Evolutionary conservation across 2,888 invertebrate species (phyloP), one percentile per base, ranked within the genome.

Genomic region (Strigamia maritima): DNA sequence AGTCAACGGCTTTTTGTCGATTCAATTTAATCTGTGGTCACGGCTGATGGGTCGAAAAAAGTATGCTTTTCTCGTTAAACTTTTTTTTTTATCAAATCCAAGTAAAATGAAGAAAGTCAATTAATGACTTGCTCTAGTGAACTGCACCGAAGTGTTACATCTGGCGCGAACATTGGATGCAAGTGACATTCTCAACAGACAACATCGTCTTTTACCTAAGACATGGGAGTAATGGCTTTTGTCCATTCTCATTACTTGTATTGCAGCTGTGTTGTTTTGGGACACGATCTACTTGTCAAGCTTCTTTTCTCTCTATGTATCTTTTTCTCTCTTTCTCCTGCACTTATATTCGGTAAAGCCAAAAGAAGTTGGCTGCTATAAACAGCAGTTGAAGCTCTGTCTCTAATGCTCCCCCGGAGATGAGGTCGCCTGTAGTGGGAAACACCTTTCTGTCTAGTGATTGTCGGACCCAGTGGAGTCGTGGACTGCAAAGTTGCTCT

Each of bases 371-470:
- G 60, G 60, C 60, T 60, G 60, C 60, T 60, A 60, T 60, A 60
- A 60, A 60, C 60, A 60, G 60, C 60, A 60, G 19, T 60, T 19
- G n/a, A 60, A 60, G 60, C 31, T 19, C 60, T 60, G 60, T 60
- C 60, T 60, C 19, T 60, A 60, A 60, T 60, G 60, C 24, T 60
- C 24, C 60, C 60, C 60, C n/a, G 60, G 60, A 60, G 60, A 60
- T 60, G 24, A 19, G 60, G 60, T 60, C 60, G 24, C 22, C 24
- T 19, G 60, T 60, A 60, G 60, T 60, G 60, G 60, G 60, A 60
- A 60, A 60, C 60, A 60, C 60, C 60, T 60, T 60, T 60, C 60
- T 60, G 60, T 60, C 60, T 60, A 60, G 60, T 60, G 60, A 60
- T 60, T 60, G 60, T 60, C 60, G 60, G 60, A 60, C 60, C 60